Percentiles rank a stretch among this genome's conserved stretches.
These are phyloP conservation scores for Orussus abietinus DNA, from an alignment of 1,140 invertebrate species.

Conservation along the genomic window DNA sequence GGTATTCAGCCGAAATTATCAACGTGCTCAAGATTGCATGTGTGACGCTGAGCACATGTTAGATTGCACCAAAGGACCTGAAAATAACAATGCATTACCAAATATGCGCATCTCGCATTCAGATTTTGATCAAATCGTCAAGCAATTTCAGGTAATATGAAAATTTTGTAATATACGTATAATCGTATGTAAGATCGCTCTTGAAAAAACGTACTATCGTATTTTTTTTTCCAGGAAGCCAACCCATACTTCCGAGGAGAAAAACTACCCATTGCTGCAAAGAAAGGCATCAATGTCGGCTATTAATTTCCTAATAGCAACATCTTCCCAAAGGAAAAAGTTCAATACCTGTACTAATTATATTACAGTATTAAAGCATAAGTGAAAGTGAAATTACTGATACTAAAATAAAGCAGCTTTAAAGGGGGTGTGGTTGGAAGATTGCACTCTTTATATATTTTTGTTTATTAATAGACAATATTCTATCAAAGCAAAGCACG, in stretches of 20 bases:
- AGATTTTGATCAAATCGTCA: constrained; percentile 56
- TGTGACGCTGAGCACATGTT: constrained; percentile 99
- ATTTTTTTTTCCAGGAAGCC: constrained; percentile 54
- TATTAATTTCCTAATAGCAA: constrained; percentile 5
- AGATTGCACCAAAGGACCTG: constrained; percentile 65
- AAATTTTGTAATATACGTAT: constrained; percentile 7
- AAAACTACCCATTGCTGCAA: constrained; percentile 80
- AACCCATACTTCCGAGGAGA: constrained; percentile 80
- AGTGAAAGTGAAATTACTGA: not conserved
- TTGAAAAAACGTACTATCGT: no score
- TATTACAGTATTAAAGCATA: not conserved
- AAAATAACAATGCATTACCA: constrained; percentile 38
- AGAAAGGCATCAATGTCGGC: constrained; percentile 75
- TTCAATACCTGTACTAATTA: not conserved
- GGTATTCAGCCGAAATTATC: constrained; percentile 90
- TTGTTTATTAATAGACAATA: no score
- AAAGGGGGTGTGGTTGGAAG: no score
- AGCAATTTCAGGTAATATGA: constrained; percentile 55
- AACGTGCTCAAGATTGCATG: constrained; percentile 91
- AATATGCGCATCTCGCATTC: constrained; percentile 45
- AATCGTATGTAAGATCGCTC: no score
- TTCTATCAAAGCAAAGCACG: no score
- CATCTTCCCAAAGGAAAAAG: constrained; percentile 22
- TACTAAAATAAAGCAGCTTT: no score
- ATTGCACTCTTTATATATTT: no score